phyloP scores from a whole-genome alignment of 2,113 vertebrate genomes.

The Mesoclemmys tuberculata region DNA sequence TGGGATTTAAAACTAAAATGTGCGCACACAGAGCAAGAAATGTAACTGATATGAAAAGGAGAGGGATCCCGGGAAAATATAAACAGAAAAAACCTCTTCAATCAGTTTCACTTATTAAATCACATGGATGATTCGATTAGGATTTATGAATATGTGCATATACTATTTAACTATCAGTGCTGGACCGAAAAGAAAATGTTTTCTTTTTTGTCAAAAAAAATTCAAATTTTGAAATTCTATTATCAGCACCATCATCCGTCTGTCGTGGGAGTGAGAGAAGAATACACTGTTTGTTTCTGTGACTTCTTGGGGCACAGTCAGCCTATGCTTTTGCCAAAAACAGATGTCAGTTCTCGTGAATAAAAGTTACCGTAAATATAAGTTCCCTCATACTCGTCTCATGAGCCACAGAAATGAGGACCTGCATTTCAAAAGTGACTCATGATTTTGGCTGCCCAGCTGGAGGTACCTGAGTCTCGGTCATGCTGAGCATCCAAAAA shows the following conservation, averaged over 20 bases:
- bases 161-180: conserved; percentile 40
- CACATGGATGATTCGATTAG: conserved; percentile 59
- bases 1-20: conserved; percentile 73
- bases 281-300: not conserved
- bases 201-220: not conserved
- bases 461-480: not conserved
- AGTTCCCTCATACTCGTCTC: not conserved
- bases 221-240: conserved; percentile 41
- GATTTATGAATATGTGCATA: conserved; percentile 21
- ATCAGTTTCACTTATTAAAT: conserved; percentile 57
- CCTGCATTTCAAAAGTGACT: not conserved
- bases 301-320: not conserved
- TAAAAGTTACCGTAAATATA: not conserved
- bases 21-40: conserved; percentile 69
- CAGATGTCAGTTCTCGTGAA: conserved; percentile 32
- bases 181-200: conserved; percentile 61
- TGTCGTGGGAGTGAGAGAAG: fast-evolving
- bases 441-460: not conserved
- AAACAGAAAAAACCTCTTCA: conserved; percentile 39
- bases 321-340: conserved; percentile 44
- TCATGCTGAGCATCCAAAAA: not conserved
- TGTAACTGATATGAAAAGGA: conserved; percentile 17
- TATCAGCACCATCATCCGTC: conserved; percentile 53
- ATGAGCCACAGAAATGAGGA: not conserved
- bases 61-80: conserved; percentile 62